A percentile compares a stretch with the other conserved stretches of the same genome.
Evolutionary conservation across 2,113 vertebrate genomes (phyloP).

Genomic region (Saimiri boliviensis): DNA sequence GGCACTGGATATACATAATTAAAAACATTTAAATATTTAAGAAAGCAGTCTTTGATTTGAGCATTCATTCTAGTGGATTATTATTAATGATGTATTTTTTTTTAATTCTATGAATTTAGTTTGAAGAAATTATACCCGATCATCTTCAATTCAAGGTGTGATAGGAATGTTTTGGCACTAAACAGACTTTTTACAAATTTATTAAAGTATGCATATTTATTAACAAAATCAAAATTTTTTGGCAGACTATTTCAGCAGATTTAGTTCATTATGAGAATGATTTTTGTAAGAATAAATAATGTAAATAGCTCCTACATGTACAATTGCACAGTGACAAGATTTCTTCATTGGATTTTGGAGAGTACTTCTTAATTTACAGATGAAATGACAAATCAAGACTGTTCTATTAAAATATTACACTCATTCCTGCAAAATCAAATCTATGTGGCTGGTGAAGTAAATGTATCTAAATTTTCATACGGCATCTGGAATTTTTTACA

Average conservation of each 20-base stretch:
- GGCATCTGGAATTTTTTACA: background rate
- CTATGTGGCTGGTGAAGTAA: background rate
- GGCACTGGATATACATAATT: too few species aligned
- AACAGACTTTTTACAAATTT: background rate
- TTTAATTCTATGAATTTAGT: background rate
- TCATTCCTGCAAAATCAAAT: background rate
- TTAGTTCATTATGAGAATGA: background rate
- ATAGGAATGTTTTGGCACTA: background rate
- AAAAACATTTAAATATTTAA: background rate
- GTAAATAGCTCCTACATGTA: background rate
- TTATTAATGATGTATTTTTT: background rate
- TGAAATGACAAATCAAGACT: background rate
- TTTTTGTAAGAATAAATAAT: background rate
- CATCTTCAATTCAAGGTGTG: background rate
- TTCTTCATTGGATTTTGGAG: background rate
- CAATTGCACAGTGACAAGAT: background rate
- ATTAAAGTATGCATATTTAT: background rate
- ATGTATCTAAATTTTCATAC: background rate
- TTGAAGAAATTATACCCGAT: background rate
- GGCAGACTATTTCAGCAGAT: background rate
- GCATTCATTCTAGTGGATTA: background rate
- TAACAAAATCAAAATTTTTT: background rate
- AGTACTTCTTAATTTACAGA: background rate
- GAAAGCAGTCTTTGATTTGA: background rate
- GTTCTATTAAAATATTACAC: background rate